Conservation (phyloP, 2,797 vertebrate genomes). For the Cuniculus paca region DNA sequence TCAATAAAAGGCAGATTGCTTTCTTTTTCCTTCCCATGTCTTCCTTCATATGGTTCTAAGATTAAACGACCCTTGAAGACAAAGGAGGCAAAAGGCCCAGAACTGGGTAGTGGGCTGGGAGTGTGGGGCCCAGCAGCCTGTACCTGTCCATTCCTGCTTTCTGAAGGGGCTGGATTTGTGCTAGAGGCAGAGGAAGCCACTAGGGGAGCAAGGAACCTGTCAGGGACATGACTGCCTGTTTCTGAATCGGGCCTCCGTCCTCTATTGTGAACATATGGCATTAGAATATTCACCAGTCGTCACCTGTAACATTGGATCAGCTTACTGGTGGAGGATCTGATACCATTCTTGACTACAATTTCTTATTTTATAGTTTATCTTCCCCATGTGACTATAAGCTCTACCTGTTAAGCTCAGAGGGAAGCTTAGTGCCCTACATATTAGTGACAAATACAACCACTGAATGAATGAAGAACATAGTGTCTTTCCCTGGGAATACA, state of each 20-base stretch:
- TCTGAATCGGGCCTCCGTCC: not conserved
- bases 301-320: not conserved
- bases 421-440: too few species aligned
- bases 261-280: rapidly evolving
- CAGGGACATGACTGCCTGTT: not conserved
- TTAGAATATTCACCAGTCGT: not conserved
- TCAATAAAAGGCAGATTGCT: not conserved
- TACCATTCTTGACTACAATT: not conserved
- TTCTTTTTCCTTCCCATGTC: not conserved
- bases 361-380: not conserved
- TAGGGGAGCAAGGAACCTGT: not conserved
- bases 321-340: not conserved
- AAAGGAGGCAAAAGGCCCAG: not conserved
- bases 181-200: not conserved
- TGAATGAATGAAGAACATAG: not conserved
- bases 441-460: too few species aligned
- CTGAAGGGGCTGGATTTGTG: not conserved
- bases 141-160: not conserved
- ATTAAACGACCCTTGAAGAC: not conserved
- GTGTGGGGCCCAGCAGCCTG: not conserved
- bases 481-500: not conserved
- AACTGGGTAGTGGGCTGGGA: not conserved
- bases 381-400: not conserved
- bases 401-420: not conserved
- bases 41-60: not conserved